Evolutionary conservation across 92 coral and sea anemone genomes (phyloP).

Genomic region (Plumapathes pennacea): DNA sequence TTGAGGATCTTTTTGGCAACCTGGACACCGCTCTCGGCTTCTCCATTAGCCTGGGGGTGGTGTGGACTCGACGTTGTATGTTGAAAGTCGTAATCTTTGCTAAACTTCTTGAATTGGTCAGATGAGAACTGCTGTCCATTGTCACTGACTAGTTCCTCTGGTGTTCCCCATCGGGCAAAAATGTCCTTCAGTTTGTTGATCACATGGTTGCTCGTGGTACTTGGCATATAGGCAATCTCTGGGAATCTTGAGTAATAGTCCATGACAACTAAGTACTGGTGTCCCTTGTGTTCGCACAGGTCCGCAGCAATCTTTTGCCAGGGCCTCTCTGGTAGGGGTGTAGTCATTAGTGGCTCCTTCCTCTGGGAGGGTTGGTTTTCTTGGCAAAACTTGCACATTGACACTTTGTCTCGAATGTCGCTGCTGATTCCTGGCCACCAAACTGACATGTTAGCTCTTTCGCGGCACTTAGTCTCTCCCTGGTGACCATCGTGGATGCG

Average conservation of each 20-base stretch:
- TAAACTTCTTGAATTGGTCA: conserved; percentile 21
- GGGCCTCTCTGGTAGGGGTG: conserved; percentile 31
- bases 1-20: conserved; percentile 40
- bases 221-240: conserved; percentile 15
- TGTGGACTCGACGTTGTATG: conserved; percentile 55
- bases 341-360: conserved; percentile 14
- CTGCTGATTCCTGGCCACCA: conserved; percentile 49
- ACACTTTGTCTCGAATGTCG: conserved; percentile 30
- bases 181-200: conserved; percentile 45
- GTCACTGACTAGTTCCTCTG: conserved; percentile 31
- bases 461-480: neutral
- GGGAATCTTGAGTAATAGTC: conserved; percentile 37
- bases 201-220: conserved; percentile 22
- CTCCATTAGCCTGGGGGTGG: conserved; percentile 42
- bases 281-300: conserved; percentile 13
- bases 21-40: conserved; percentile 45
- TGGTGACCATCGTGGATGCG: conserved; percentile 14
- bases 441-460: conserved; percentile 6
- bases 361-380: conserved; percentile 5
- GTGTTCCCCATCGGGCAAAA: conserved; percentile 62
- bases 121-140: conserved; percentile 48
- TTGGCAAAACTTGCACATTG: conserved; percentile 27
- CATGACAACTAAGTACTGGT: conserved; percentile 27
- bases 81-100: conserved; percentile 32
- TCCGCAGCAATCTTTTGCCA: conserved; percentile 59